These are phyloP conservation scores for Beroe forskalii DNA, from an alignment of 37 sponge, comb jelly and placozoan genomes.

Conservation along the genomic window DNA sequence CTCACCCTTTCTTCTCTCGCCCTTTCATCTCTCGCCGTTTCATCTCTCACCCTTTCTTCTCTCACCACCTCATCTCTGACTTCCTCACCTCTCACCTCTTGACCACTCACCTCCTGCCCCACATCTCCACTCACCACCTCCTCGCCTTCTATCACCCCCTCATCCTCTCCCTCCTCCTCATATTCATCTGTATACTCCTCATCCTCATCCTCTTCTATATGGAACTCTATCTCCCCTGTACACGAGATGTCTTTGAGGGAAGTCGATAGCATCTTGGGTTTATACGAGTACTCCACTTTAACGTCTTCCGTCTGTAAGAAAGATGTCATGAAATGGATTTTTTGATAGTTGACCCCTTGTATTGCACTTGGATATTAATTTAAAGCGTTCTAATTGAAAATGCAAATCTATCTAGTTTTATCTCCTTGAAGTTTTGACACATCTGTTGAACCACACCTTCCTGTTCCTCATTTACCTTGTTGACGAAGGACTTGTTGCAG, in stretches of 20 bases:
- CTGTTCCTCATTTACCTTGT: constrained; percentile 48
- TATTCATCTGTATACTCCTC: constrained; percentile 11
- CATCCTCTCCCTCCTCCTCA: constrained; percentile 30
- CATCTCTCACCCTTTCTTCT: neutral
- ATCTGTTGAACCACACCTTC: too few relatives aligned
- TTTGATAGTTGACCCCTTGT: too few relatives aligned
- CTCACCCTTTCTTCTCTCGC: neutral
- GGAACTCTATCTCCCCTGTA: constrained; percentile 45
- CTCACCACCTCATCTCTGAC: neutral
- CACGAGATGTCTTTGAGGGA: neutral
- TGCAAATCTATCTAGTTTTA: too few relatives aligned
- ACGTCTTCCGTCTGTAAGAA: neutral
- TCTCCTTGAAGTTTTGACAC: too few relatives aligned
- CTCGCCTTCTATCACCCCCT: neutral
- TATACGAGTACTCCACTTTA: constrained; percentile 29
- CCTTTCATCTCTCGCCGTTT: neutral
- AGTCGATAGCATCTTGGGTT: neutral
- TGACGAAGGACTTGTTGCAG: constrained; percentile 44
- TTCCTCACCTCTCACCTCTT: too few relatives aligned
- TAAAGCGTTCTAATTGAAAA: too few relatives aligned
- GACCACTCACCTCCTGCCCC: too few relatives aligned
- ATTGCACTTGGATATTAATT: too few relatives aligned
- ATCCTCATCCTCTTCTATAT: constrained; percentile 7
- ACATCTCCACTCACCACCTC: too few relatives aligned
- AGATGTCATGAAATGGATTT: too few relatives aligned